Evolutionary conservation across 2,888 invertebrate genomes (phyloP).

Genomic region (Ophion slaviceki): DNA sequence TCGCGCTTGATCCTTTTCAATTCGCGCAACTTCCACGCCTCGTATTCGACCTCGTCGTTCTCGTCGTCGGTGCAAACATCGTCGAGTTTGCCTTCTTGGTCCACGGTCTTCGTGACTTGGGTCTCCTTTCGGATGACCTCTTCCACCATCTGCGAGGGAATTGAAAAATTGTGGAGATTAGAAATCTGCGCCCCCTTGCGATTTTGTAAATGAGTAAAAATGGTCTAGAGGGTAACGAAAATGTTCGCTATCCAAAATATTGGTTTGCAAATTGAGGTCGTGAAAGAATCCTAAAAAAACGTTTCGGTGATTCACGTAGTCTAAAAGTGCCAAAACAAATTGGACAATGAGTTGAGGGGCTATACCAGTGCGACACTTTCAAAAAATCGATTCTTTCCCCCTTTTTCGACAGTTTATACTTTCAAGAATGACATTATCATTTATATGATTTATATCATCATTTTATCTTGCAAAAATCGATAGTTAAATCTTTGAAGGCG

Average conservation of each 20-base stretch:
- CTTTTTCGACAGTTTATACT: too few species aligned
- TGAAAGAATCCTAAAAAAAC: not conserved
- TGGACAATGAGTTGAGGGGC: too few species aligned
- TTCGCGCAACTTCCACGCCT: slow-evolving; percentile 99
- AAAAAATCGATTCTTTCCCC: not conserved
- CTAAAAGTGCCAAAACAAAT: too few species aligned
- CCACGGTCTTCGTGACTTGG: slow-evolving; percentile 84
- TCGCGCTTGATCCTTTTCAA: slow-evolving; percentile 98
- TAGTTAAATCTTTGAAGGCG: too few species aligned
- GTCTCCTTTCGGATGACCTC: slow-evolving; percentile 94
- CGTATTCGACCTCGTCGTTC: slow-evolving; percentile 98
- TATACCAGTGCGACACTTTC: not conserved
- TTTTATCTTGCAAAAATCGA: too few species aligned
- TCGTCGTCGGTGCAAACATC: slow-evolving; percentile 97
- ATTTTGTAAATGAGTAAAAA: not conserved
- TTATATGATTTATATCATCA: too few species aligned
- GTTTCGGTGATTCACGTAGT: too few species aligned
- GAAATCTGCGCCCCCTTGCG: not conserved
- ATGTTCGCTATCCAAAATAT: not conserved
- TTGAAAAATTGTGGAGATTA: not conserved
- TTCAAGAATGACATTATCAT: too few species aligned
- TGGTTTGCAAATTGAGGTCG: not conserved
- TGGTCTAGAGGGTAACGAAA: not conserved
- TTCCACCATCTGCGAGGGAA: slow-evolving; percentile 89
- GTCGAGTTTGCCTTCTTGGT: slow-evolving; percentile 91